Evolutionary conservation across 2,888 invertebrate genomes (phyloP), one percentile per base, ranked within the genome.

Genomic region (Zele albiditarsus): DNA sequence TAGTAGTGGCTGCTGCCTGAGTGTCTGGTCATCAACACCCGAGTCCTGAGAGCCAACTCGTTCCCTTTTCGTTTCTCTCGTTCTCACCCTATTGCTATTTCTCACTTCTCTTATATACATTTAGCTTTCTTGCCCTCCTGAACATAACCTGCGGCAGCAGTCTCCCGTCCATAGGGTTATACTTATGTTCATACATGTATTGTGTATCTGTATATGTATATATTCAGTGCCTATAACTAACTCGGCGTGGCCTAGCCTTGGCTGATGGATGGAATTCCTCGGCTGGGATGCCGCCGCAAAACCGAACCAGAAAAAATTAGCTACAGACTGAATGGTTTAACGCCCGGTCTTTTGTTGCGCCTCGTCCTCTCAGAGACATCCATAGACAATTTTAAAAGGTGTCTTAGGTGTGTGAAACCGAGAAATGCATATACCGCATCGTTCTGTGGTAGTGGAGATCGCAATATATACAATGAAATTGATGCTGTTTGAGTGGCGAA

Each of bases 281-380:
- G 60, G 60, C 68, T 53, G 68, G 68, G 63, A 74, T 77, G 74
- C 75, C 69, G 77, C 80, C 76, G 77, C 73, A 74, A 79, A 78
- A 75, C 76, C 73, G 70, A 79, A 77, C 67, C 74, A 72, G 69
- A 73, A 76, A 78, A 72, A 80, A 77, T 77, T 79, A 78, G 75
- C 77, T 68, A 79, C 78, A 79, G 78, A 80, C 81, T 80, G 78
- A 82, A 82, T 82, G 81, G 81, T 81, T 81, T 79, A 80, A 82
- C 79, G 80, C 71, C 58, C 23, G 78, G 78, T 53, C 82, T 82
- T 81, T 81, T 82, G 82, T 82, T 74, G 70, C 38, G 73, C 72
- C 58, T 46, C 71, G 73, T 49, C 58, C 67, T 76, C 46, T 65
- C 60, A 70, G 70, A 70, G 57, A 70, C 60, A 31, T 57, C 28